Percentiles rank a stretch among this genome's conserved stretches.
Evolutionary conservation across 2,113 vertebrate genomes (phyloP).

Genomic region (Gambusia holbrooki): DNA sequence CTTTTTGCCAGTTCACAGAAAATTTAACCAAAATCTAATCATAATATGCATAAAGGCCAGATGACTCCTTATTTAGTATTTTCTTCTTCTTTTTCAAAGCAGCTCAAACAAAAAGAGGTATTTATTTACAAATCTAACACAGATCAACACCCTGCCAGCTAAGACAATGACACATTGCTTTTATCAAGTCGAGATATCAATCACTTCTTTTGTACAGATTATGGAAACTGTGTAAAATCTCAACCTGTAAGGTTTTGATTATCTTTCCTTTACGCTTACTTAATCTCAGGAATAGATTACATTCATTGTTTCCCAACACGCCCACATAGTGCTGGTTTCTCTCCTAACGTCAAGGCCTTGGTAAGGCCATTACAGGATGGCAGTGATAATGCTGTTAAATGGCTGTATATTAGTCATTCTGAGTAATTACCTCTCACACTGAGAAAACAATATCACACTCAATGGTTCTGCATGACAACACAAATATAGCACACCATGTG

Average conservation of each 20-base stretch:
- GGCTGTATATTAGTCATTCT: slow-evolving; percentile 68
- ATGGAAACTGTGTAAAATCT: not conserved
- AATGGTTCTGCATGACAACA: slow-evolving; percentile 60
- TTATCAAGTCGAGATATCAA: not conserved
- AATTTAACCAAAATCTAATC: not conserved
- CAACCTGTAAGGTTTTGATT: not conserved
- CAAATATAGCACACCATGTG: slow-evolving; percentile 18
- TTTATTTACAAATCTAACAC: not conserved
- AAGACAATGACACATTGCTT: not conserved
- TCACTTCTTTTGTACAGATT: not conserved
- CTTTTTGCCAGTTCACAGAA: not conserved
- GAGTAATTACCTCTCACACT: slow-evolving; percentile 70
- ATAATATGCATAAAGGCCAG: not conserved
- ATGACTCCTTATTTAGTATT: not conserved
- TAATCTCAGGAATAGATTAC: not conserved
- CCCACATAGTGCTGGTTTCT: slow-evolving; percentile 35
- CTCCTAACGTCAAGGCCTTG: slow-evolving; percentile 32
- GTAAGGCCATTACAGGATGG: slow-evolving; percentile 57
- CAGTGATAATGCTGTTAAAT: slow-evolving; percentile 60
- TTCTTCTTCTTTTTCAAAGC: not conserved
- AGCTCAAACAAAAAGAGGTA: not conserved
- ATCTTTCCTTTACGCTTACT: not conserved
- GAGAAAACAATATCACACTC: slow-evolving; percentile 67
- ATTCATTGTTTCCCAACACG: slow-evolving; percentile 5
- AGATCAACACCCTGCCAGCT: not conserved